Percentiles rank a stretch among this genome's conserved stretches.
Evolutionary conservation across 1,140 invertebrate species (phyloP).

Genomic region (Helicoverpa zea): DNA sequence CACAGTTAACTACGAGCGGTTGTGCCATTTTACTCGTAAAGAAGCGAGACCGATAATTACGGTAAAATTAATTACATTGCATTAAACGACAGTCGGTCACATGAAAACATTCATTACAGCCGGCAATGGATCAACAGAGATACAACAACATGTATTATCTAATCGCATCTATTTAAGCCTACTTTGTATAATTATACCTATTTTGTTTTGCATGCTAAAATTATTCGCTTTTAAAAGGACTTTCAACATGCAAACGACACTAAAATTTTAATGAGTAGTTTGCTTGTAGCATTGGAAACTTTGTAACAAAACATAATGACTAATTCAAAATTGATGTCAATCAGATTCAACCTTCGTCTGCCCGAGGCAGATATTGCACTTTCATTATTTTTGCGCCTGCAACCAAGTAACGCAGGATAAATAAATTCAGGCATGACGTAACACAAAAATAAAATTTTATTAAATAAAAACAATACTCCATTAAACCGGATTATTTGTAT

Average conservation of each 20-base stretch:
- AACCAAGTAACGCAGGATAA: neutral
- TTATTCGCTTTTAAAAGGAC: constrained; percentile 35
- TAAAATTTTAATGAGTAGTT: constrained; percentile 36
- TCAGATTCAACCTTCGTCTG: neutral
- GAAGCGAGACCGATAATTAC: constrained; percentile 13
- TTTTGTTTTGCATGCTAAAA: constrained; percentile 40
- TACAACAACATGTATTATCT: constrained; percentile 47
- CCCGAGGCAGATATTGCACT: neutral
- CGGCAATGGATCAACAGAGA: constrained; percentile 46
- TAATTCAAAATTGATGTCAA: constrained; percentile 31
- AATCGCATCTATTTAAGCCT: constrained; percentile 45
- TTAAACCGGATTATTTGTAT: constrained; percentile 46
- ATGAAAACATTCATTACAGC: constrained; percentile 42
- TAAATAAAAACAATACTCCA: constrained; percentile 37
- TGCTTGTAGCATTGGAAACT: constrained; percentile 21
- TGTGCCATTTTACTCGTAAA: constrained; percentile 10
- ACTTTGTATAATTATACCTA: constrained; percentile 45
- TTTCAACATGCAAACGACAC: constrained; percentile 33
- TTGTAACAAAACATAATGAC: constrained; percentile 20
- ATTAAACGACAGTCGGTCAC: constrained; percentile 41
- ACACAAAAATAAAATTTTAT: neutral
- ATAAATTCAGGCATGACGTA: constrained; percentile 5
- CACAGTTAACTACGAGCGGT: constrained; percentile 13
- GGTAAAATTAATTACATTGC: constrained; percentile 40
- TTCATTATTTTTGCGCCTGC: neutral